Conservation (phyloP, 1,140 invertebrate genomes). For the Drosophila biarmipes region DNA sequence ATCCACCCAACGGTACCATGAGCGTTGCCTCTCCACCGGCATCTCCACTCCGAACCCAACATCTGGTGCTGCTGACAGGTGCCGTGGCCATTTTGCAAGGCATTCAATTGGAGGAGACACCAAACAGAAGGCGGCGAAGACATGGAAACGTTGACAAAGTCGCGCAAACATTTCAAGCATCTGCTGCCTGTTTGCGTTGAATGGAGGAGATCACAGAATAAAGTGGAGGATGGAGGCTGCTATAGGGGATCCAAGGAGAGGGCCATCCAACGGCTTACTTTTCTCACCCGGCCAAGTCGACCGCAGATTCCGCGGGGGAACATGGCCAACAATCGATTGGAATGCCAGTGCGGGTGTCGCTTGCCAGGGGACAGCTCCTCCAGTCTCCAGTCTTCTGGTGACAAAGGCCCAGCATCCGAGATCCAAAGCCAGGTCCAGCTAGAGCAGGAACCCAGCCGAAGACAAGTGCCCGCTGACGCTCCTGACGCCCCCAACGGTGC, state of each 20-base stretch:
- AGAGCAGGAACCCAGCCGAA: conserved; percentile 7
- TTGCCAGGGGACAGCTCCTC: conserved; percentile 18
- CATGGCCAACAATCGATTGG: conserved; percentile 74
- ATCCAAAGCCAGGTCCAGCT: conserved; percentile 14
- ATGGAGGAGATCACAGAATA: conserved; percentile 24
- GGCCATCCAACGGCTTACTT: conserved; percentile 60
- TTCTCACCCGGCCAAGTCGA: conserved; percentile 60
- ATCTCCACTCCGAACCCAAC: conserved; percentile 1
- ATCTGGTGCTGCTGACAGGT: conserved; percentile 60
- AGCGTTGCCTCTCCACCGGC: conserved; percentile 22
- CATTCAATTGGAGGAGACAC: conserved; percentile 51
- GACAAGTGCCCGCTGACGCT: conserved; percentile 31
- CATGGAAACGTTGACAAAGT: conserved; percentile 60
- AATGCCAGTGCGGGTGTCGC: conserved; percentile 69
- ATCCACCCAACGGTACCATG: conserved; percentile 50
- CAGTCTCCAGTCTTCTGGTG: conserved; percentile 16
- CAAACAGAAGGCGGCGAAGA: conserved; percentile 28
- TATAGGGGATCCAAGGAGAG: background rate
- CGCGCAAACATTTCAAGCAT: conserved; percentile 72
- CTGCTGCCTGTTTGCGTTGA: conserved; percentile 57
- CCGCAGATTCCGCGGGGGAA: conserved; percentile 47
- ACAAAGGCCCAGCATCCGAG: conserved; percentile 43
- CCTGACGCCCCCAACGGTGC: conserved; percentile 61
- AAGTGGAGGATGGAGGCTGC: background rate
- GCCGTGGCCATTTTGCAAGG: conserved; percentile 59